Evolutionary conservation across 2,797 vertebrate species (phyloP), one percentile per base, ranked within the genome.

Genomic region (Phaenicophaeus curvirostris): DNA sequence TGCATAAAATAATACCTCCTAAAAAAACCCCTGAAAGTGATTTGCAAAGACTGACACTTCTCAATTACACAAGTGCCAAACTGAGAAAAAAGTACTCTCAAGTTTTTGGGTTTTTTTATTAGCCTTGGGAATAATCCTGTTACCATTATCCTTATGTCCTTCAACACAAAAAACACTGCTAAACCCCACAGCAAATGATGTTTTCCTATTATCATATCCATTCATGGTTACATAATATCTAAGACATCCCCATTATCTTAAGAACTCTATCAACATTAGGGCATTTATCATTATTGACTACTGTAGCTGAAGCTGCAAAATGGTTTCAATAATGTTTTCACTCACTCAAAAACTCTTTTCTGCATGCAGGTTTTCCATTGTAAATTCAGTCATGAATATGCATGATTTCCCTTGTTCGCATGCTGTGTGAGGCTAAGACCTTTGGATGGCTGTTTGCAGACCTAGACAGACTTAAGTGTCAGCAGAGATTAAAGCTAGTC

Each of bases 351-450:
- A 90, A 25, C 81, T 87, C 89, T 41, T 67, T 95, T 94, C 86
- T 90, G 51, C 48, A 82, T 8, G 53, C 46, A 93, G 89, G 86
- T 72, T 95, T 78, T 88, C 81, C 84, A 93, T 93, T 96, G 89
- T 94, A 84, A 80, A 89, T 63, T 61, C 51, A 85, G 48, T 87
- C 94, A 98, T 98, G 98, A 97, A 98, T 98, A 98, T 98, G 97
- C 67, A 97, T 96, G 94, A 96, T 68, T 92, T 66, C 87, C 77
- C 94, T 98, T 98, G 97, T 98, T 98, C 91, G 13, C 95, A 97
- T 95, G 97, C 97, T 97, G 97, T 94, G 95, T 96, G 95, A 97
- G 97, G 96, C 91, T 91, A 93, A 96, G 90, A 93, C 94, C 94
- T 90, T 85, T 94, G 91, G 89, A 94, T 86, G 90, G 93, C 89